Evolutionary conservation across 2,888 invertebrate species (phyloP).

Genomic region (Melanostoma mellinum): DNA sequence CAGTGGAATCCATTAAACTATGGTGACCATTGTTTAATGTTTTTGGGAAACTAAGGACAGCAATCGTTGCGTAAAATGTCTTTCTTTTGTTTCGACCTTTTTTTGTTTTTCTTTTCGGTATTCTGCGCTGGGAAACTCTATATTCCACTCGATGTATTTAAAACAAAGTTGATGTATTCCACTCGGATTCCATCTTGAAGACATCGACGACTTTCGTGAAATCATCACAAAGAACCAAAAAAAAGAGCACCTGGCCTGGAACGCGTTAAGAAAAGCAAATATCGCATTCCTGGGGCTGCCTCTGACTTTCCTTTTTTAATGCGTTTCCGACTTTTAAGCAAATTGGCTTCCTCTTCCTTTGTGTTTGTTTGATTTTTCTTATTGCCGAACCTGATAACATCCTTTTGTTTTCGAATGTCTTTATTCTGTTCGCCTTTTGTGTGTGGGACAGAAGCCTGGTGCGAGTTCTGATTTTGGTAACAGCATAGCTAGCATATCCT

Average conservation of each 20-base stretch:
- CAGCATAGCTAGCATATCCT: neutral
- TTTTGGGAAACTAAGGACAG: no score
- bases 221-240: neutral
- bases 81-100: no score
- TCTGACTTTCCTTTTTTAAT: conserved; percentile 2
- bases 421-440: neutral
- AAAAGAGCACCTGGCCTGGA: neutral
- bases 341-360: conserved; percentile 20
- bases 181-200: conserved; percentile 10
- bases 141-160: neutral
- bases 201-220: neutral
- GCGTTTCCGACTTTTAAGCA: conserved; percentile 27
- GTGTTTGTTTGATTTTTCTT: neutral
- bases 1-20: no score
- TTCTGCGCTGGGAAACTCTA: no score
- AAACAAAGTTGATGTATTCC: conserved; percentile 11
- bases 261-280: neutral
- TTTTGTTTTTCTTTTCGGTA: no score
- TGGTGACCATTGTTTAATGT: no score
- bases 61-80: no score
- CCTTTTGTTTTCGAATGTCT: conserved; percentile 9
- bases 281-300: neutral
- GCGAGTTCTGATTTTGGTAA: neutral
- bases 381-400: conserved; percentile 6
- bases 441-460: no score